Evolutionary conservation across 2,888 invertebrate species (phyloP).

Genomic region (Nemurella pictetii): DNA sequence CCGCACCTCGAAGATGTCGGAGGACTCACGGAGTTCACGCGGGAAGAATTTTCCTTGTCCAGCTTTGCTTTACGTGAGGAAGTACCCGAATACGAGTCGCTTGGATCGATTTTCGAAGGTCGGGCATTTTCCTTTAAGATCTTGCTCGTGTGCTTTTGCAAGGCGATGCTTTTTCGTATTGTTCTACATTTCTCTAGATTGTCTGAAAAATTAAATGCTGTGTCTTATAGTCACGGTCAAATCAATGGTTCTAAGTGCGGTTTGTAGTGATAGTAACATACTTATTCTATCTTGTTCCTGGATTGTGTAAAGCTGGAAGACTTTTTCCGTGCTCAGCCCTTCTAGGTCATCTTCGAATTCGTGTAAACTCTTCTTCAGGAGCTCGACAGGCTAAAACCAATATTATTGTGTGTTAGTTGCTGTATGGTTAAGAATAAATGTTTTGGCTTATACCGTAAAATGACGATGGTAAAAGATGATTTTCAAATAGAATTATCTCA

Average conservation of each 20-base stretch:
- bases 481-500: too few relatives aligned
- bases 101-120: neutral
- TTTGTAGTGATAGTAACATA: conserved; percentile 10
- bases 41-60: conserved; percentile 38
- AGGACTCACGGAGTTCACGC: conserved; percentile 26
- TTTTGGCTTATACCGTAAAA: too few relatives aligned
- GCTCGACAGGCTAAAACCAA: conserved; percentile 51
- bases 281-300: conserved; percentile 38
- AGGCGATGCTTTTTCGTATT: conserved; percentile 41
- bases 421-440: too few relatives aligned
- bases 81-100: conserved; percentile 25
- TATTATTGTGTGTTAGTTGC: too few relatives aligned
- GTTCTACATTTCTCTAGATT: conserved; percentile 46
- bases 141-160: conserved; percentile 9
- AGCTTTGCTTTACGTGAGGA: conserved; percentile 39
- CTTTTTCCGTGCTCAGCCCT: conserved; percentile 27
- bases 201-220: conserved; percentile 39
- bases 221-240: neutral
- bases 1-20: neutral
- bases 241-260: neutral
- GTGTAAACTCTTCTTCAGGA: conserved; percentile 49
- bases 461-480: too few relatives aligned
- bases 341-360: conserved; percentile 49
- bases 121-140: conserved; percentile 34
- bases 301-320: conserved; percentile 37